A percentile compares a stretch with the other conserved stretches of the same genome.
Conservation (phyloP, 2,797 vertebrate genomes). For the Gymnopithys bicolor region DNA sequence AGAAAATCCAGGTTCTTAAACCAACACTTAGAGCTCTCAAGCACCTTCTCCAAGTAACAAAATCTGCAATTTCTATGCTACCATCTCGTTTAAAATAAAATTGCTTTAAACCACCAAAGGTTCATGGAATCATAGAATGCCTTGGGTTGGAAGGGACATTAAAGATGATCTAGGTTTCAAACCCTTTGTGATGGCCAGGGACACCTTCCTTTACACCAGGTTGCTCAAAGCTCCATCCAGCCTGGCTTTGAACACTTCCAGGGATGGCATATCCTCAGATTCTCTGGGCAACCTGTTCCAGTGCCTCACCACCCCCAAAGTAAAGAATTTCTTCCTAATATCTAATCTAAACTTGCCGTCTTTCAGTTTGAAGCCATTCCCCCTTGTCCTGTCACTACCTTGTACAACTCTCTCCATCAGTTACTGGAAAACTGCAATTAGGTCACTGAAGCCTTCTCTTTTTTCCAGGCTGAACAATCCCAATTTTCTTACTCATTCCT, state of each 20-base stretch:
- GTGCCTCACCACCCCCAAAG: not conserved
- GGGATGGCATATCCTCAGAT: not conserved
- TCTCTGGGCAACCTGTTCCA: not conserved
- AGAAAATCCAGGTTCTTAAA: conserved; percentile 35
- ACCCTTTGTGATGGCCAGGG: not conserved
- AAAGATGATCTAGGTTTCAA: not conserved
- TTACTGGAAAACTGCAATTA: not conserved
- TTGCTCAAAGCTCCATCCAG: not conserved
- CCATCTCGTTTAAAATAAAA: not conserved
- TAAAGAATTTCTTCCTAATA: not conserved
- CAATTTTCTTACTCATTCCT: not conserved
- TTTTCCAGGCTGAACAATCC: not conserved
- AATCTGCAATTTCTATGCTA: not conserved
- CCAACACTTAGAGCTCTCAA: not conserved
- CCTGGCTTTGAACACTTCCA: not conserved
- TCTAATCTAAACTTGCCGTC: not conserved
- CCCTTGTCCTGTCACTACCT: not conserved
- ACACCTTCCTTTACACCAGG: not conserved
- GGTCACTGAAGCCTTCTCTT: not conserved
- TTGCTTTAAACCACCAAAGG: not conserved
- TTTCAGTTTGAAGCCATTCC: not conserved
- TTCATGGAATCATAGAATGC: not conserved
- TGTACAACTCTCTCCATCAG: not conserved
- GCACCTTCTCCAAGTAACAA: not conserved
- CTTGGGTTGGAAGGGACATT: not conserved